Percentiles rank a stretch among this genome's conserved stretches.
Conservation (phyloP, 2,113 vertebrate species). For the Todiramphus saurophagus region DNA sequence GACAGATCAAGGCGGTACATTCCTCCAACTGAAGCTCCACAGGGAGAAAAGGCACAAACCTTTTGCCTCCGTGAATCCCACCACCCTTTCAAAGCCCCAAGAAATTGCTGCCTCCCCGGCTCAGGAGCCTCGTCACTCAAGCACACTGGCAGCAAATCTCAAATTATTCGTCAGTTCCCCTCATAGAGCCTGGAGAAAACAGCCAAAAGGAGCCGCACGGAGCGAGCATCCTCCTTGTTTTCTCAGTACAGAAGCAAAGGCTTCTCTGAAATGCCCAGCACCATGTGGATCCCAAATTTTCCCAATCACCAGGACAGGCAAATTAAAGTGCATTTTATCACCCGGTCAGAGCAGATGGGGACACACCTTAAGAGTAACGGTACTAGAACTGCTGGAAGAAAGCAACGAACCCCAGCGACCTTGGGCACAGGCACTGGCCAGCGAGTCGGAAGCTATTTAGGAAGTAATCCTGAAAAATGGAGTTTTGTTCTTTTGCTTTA, state of each 20-base stretch:
- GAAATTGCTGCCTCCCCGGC: background rate
- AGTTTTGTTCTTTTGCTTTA: background rate
- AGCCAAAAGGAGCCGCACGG: background rate
- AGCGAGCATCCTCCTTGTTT: background rate
- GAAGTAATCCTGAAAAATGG: background rate
- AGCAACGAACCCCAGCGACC: background rate
- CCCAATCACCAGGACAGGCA: background rate
- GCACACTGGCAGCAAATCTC: background rate
- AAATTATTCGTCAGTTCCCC: background rate
- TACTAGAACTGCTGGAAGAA: background rate
- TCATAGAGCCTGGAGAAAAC: background rate
- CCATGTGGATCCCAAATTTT: background rate
- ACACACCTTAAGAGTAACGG: background rate
- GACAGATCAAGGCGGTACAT: background rate
- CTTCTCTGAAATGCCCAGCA: background rate
- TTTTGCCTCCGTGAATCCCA: background rate
- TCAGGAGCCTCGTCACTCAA: background rate
- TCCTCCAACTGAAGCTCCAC: background rate
- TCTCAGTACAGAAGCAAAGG: background rate
- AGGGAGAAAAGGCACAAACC: background rate
- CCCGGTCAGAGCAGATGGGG: background rate
- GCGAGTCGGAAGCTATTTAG: background rate
- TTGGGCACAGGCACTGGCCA: background rate
- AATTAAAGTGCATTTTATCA: conserved; percentile 33
- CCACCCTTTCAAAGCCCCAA: background rate